Evolutionary conservation across 2,888 invertebrate species (phyloP).

Genomic region (Eupelmus urozonus): DNA sequence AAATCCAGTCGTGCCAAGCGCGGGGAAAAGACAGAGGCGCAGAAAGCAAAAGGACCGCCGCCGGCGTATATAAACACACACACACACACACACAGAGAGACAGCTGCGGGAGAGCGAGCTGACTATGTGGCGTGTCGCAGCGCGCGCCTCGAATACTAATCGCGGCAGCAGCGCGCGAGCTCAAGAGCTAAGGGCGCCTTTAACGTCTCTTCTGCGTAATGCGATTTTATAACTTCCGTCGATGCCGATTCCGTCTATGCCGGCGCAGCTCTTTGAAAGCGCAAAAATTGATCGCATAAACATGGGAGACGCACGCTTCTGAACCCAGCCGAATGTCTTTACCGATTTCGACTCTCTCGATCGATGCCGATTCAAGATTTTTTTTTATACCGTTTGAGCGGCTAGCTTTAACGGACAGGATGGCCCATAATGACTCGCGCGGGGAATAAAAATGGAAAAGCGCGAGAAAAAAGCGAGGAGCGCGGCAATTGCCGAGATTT

Average conservation of each 20-base stretch:
- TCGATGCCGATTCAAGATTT: too few relatives aligned
- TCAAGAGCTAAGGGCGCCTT: constrained; percentile 52
- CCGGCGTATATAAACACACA: too few relatives aligned
- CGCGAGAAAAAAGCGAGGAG: too few relatives aligned
- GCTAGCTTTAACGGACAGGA: too few relatives aligned
- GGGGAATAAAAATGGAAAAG: background rate
- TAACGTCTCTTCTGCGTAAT: constrained; percentile 69
- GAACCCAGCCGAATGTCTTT: too few relatives aligned
- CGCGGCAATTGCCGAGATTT: background rate
- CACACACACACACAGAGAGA: constrained; percentile 25
- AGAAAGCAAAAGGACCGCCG: constrained; percentile 30
- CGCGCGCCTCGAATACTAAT: constrained; percentile 61
- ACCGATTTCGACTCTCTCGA: too few relatives aligned
- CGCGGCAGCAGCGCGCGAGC: background rate
- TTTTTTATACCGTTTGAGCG: too few relatives aligned
- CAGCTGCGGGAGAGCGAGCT: too few relatives aligned
- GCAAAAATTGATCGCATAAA: too few relatives aligned
- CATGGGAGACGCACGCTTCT: too few relatives aligned
- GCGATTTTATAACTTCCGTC: constrained; percentile 74
- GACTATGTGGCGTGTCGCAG: constrained; percentile 63
- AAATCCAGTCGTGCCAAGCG: background rate
- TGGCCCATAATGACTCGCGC: background rate
- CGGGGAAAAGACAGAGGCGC: constrained; percentile 32
- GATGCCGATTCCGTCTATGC: too few relatives aligned
- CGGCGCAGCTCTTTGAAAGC: too few relatives aligned